These are phyloP conservation scores for Neoitamus cyanurus DNA, from an alignment of 2,888 invertebrate species.

Conservation along the genomic window DNA sequence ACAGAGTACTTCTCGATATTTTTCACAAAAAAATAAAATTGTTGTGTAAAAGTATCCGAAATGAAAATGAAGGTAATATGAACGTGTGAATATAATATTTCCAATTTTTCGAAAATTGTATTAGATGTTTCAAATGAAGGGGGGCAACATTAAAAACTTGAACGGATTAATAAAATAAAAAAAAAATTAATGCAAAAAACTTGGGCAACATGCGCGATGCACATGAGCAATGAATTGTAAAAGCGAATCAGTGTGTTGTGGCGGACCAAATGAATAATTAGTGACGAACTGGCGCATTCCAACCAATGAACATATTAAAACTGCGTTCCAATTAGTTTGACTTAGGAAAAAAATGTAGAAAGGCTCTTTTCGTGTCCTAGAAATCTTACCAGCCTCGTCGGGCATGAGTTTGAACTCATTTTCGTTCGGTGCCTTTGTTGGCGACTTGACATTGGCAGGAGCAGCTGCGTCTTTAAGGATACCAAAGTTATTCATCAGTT, in stretches of 20 bases:
- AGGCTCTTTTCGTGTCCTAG: background rate
- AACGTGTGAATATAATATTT: background rate
- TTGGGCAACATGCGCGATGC: background rate
- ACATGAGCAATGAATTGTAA: background rate
- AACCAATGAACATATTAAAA: slow-evolving; percentile 14
- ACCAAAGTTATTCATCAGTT: slow-evolving; percentile 18
- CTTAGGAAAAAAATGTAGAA: background rate
- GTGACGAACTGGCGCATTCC: slow-evolving; percentile 17
- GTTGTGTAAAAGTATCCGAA: background rate
- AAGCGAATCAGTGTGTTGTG: background rate
- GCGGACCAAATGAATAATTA: background rate
- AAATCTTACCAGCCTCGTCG: slow-evolving; percentile 76
- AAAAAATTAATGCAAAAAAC: background rate
- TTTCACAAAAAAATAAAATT: background rate
- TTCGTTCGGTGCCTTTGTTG: slow-evolving; percentile 74
- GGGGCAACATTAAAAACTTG: background rate
- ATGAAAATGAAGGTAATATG: background rate
- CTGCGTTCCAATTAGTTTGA: background rate
- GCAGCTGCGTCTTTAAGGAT: slow-evolving; percentile 64
- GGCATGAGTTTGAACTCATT: slow-evolving; percentile 76
- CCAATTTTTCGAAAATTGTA: background rate
- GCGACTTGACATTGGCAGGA: slow-evolving; percentile 68
- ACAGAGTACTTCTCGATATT: too few species aligned
- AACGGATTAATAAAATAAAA: background rate
- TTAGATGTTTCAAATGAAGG: background rate